Percentiles rank a stretch among this genome's conserved stretches.
These are phyloP conservation scores for Cryptocephalus primarius DNA, from an alignment of 2,888 invertebrate genomes.

Conservation along the genomic window DNA sequence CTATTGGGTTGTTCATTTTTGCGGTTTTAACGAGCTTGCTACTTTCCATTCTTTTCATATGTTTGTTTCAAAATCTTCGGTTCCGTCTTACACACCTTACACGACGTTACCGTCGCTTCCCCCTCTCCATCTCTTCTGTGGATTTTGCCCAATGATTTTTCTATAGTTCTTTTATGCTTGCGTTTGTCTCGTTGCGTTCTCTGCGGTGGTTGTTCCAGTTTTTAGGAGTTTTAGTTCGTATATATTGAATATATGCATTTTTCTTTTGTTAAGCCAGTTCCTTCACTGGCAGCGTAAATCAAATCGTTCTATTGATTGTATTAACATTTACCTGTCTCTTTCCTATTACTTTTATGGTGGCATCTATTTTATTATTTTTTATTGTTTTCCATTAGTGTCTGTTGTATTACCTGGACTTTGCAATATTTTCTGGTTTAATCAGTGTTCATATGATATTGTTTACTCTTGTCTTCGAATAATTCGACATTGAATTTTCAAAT, in stretches of 20 bases:
- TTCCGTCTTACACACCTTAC: too few relatives aligned
- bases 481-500: not conserved
- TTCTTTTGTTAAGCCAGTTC: not conserved
- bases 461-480: not conserved
- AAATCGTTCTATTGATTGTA: not conserved
- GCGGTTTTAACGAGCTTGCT: too few relatives aligned
- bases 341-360: not conserved
- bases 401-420: not conserved
- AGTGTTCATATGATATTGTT: not conserved
- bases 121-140: not conserved
- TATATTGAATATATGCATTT: not conserved
- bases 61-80: too few relatives aligned
- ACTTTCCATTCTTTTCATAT: too few relatives aligned
- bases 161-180: not conserved
- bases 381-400: not conserved
- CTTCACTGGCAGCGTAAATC: not conserved
- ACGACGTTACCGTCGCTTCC: too few relatives aligned
- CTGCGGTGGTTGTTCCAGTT: not conserved
- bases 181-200: not conserved
- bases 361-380: not conserved
- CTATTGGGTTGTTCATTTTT: too few relatives aligned
- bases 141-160: not conserved
- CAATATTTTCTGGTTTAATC: not conserved
- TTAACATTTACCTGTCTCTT: not conserved
- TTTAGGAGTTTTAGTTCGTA: not conserved